These are phyloP conservation scores for Lycia hirtaria DNA, from an alignment of 2,888 invertebrate genomes.

Conservation along the genomic window DNA sequence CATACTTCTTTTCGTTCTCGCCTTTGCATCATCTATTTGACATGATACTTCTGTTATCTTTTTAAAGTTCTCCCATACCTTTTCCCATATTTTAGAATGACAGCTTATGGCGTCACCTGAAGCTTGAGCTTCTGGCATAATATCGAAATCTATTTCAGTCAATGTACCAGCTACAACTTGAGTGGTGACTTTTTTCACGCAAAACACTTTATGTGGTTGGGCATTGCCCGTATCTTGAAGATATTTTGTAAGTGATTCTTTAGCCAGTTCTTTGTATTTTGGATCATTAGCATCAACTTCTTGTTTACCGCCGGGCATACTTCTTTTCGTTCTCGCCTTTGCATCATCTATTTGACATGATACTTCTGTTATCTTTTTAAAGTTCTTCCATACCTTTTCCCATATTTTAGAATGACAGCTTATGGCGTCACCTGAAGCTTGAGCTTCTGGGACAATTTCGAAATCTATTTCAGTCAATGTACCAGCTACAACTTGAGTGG, in stretches of 20 bases:
- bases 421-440: slow-evolving; percentile 43
- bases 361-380: slow-evolving; percentile 45
- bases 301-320: slow-evolving; percentile 26
- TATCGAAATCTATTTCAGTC: slow-evolving; percentile 81
- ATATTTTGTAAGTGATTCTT: slow-evolving; percentile 50
- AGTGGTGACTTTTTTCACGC: slow-evolving; percentile 61
- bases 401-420: slow-evolving; percentile 43
- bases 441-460: slow-evolving; percentile 78
- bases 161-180: slow-evolving; percentile 79
- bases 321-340: slow-evolving; percentile 32
- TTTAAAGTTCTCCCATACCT: slow-evolving; percentile 41
- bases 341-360: slow-evolving; percentile 40
- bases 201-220: slow-evolving; percentile 48
- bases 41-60: slow-evolving; percentile 48
- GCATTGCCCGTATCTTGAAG: slow-evolving; percentile 26
- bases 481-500: slow-evolving; percentile 78
- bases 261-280: slow-evolving; percentile 39
- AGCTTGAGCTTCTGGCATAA: slow-evolving; percentile 76
- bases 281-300: slow-evolving; percentile 45
- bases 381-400: slow-evolving; percentile 43
- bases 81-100: slow-evolving; percentile 42
- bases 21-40: slow-evolving; percentile 27
- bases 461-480: slow-evolving; percentile 79
- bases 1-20: slow-evolving; percentile 40
- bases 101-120: slow-evolving; percentile 38